Percentiles rank a stretch among this genome's conserved stretches.
Conservation (phyloP, 23 tunicate species). For the Diplosoma virens region DNA sequence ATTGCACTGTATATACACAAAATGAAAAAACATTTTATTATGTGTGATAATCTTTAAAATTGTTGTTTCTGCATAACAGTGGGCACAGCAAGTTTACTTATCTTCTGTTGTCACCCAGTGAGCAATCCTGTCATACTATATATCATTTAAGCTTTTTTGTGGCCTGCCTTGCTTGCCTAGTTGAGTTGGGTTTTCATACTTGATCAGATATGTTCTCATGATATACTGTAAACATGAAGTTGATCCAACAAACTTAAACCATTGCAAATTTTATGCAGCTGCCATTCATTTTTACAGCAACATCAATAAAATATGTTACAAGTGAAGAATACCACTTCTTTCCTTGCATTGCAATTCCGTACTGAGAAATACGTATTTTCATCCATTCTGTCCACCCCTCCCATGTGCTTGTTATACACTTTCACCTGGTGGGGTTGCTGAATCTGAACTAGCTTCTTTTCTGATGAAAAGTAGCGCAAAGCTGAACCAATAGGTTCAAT, state of each 20-base stretch:
- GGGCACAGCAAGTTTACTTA: not conserved
- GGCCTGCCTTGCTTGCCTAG: not conserved
- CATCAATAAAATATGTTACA: not conserved
- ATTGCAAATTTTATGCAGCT: not conserved
- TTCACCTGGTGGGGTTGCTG: not conserved
- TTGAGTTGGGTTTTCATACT: not conserved
- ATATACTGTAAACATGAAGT: not conserved
- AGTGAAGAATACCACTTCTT: not conserved
- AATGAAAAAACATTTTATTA: too few species aligned
- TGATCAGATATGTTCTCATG: not conserved
- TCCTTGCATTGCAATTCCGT: not conserved
- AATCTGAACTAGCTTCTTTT: not conserved
- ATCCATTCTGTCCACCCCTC: not conserved
- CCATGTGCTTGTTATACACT: not conserved
- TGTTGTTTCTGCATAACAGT: not conserved
- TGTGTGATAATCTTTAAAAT: too few species aligned
- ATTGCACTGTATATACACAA: too few species aligned
- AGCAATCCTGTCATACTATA: not conserved
- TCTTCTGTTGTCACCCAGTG: not conserved
- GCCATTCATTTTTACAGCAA: not conserved
- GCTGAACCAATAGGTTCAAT: not conserved
- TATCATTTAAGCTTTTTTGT: not conserved
- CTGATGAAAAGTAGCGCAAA: not conserved
- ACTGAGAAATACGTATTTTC: not conserved
- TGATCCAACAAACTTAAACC: not conserved